Evolutionary conservation across 2,888 invertebrate species (phyloP), one percentile per base, ranked within the genome.

Genomic region (Rhagium mordax): DNA sequence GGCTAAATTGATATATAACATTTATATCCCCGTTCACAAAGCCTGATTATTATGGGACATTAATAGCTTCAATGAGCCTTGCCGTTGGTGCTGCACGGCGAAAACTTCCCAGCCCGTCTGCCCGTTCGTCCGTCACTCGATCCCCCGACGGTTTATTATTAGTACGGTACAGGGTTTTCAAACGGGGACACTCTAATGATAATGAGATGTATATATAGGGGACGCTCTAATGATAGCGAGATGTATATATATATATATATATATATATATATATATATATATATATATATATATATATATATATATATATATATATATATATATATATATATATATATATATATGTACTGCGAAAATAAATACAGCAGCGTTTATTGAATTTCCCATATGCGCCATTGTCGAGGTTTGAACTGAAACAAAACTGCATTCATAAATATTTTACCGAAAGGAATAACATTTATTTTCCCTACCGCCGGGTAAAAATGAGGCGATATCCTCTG

Each of bases 1-100:
- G 79, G 82, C 75, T 81, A 82, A 83, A 83, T 82, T 83, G 81
- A 83, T 83, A 82, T 83, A 82, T 81, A 82, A 81, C 81, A 81
- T 83, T 83, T 81, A 82, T 81, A 83, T 82, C 79, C 82, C 79
- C 76, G 78, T 72, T 74, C 76, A 83, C 81, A 82, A 82, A 81
- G 81, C 80, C 79, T 74, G 80, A 81, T 81, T 81, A 81, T 81
- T 79, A 81, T 80, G 80, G 81, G 77, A 81, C 81, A 79, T 81
- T 82, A 81, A 81, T 82, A 79, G 78, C 79, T 75, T 74, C 81
- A 81, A 81, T 81, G 81, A 76, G 79, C 79, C 78, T 79, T 78
- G 76, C 53, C 7, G 65, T 53, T 27, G 65, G 51, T 27, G 64
- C 16, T 15, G 51, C 27, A 27, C 49, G 16, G 64, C 64, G 51